phyloP scores from a whole-genome alignment of 2,797 vertebrate species.

The Protosalanx chinensis region DNA sequence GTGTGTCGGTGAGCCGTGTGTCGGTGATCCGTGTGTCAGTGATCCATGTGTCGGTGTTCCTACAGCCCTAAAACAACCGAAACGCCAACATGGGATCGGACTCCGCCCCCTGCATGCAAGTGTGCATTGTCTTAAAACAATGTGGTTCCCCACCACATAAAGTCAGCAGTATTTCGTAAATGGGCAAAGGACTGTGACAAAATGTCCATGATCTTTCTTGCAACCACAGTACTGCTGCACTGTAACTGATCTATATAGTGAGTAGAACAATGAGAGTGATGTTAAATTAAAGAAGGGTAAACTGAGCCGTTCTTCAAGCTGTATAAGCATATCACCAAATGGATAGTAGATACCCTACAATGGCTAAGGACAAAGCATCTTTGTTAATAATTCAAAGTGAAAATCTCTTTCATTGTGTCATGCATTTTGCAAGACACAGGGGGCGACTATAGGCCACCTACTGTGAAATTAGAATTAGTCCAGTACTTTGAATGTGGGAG shows the following conservation, averaged over 20 bases:
- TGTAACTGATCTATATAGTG: background rate
- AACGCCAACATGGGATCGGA: constrained; percentile 29
- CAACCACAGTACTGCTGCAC: background rate
- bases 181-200: no score
- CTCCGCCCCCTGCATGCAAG: constrained; percentile 53
- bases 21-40: background rate
- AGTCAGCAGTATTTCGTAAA: no score
- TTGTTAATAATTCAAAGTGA: constrained; percentile 30
- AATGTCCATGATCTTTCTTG: background rate
- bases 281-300: background rate
- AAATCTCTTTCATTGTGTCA: constrained; percentile 37
- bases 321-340: background rate
- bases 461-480: constrained; percentile 42
- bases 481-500: background rate
- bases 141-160: background rate
- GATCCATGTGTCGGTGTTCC: background rate
- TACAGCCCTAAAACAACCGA: constrained; percentile 5
- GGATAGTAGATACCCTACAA: constrained; percentile 32
- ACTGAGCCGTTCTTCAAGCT: background rate
- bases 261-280: background rate
- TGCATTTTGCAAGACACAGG: constrained; percentile 62
- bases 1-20: background rate
- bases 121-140: no score
- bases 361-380: constrained; percentile 7
- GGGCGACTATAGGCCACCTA: background rate